Evolutionary conservation across 2,888 invertebrate genomes (phyloP), one percentile per base, ranked within the genome.

Genomic region (Lasioglossum pauxillum): DNA sequence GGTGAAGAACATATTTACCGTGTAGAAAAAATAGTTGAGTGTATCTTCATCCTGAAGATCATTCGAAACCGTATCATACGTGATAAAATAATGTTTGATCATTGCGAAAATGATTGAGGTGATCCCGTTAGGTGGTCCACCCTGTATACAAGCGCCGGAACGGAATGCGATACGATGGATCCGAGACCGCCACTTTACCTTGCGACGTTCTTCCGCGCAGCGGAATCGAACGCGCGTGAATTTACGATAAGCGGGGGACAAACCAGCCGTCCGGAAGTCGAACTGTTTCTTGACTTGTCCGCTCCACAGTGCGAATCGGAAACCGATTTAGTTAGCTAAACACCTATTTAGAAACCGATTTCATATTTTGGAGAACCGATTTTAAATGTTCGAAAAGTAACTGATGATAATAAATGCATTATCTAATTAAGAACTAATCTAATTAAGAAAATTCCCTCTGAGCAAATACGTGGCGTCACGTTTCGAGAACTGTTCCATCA

Each of bases 201-300:
- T 53, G 76, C 57, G 60, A 53, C n/a, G 27, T 69, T 69, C 78
- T 44, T 78, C 64, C 77, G 23, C 64, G 44, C 46, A n/a, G 31
- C 14, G 41, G 60, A 74, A 78, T 84, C 85, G 79, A 82, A 76
- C 49, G 79, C 79, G 72, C 71, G 46, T 49, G 82, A 69, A 88
- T 85, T 88, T 83, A 74, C 85, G 77, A 82, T 83, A 83, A 82
- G 78, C 83, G 79, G 73, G 75, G 83, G 86, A 79, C 83, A 72
- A 90, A 81, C 86, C 84, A 83, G 89, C 79, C 79, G 81, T 78
- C 77, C 85, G 86, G 88, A 90, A 90, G 87, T 78, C 83, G 82
- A 71, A 38, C 60, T 31, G 46, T 72, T 79, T 88, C 86, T 84
- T 88, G 88, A 77, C 67, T 83, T 23, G 75, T 60, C 64, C 71